Conservation (phyloP, 1,140 invertebrate genomes). For the Globodera rostochiensis region DNA sequence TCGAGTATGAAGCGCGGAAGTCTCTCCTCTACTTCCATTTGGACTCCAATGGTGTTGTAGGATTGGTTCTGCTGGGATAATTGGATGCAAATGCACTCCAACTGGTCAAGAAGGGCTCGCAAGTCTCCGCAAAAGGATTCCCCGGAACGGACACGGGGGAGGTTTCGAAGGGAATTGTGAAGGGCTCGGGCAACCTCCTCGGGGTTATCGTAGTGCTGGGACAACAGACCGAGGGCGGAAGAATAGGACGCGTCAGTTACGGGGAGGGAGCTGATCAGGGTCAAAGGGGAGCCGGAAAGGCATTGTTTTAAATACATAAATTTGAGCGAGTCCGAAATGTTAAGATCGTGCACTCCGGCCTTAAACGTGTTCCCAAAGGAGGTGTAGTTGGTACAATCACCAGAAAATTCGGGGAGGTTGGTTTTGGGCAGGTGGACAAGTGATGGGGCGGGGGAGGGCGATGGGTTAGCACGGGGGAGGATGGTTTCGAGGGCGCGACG, state of each 20-base stretch:
- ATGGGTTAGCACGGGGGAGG: too few relatives aligned
- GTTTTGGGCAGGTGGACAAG: not conserved
- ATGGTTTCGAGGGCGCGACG: too few relatives aligned
- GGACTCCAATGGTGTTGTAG: too few relatives aligned
- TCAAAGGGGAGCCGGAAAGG: not conserved
- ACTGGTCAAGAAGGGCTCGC: too few relatives aligned
- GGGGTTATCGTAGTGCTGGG: not conserved
- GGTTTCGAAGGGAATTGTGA: not conserved
- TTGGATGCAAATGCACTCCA: too few relatives aligned
- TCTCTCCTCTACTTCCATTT: too few relatives aligned
- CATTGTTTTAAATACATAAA: not conserved
- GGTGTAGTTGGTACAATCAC: not conserved
- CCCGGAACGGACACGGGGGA: not conserved
- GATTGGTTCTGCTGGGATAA: too few relatives aligned
- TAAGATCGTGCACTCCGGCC: not conserved
- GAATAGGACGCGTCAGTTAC: not conserved
- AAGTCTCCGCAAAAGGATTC: too few relatives aligned
- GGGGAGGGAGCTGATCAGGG: not conserved
- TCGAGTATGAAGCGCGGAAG: too few relatives aligned
- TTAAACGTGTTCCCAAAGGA: conserved; percentile 1
- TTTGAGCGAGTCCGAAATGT: not conserved
- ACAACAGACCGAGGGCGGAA: not conserved
- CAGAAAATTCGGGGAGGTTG: not conserved
- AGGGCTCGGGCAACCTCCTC: not conserved
- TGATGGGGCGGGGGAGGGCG: too few relatives aligned